Conservation (phyloP, 2,113 vertebrate species). For the Chaetodon auriga region DNA sequence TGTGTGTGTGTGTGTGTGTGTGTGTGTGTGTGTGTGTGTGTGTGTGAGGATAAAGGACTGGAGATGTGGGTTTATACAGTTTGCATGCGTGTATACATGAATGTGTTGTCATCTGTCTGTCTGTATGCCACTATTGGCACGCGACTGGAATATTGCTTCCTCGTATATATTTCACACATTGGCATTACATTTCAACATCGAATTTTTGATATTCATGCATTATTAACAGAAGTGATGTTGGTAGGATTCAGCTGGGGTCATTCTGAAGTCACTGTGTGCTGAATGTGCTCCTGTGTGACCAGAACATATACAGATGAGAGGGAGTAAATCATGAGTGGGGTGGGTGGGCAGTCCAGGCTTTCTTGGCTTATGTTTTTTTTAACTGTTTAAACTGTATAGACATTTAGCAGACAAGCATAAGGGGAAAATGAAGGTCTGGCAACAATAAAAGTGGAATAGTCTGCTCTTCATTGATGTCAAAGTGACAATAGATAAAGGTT, state of each 20-base stretch:
- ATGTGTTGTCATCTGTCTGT: conserved; percentile 30
- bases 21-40: neutral
- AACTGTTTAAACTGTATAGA: neutral
- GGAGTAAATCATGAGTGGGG: neutral
- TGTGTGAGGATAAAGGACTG: neutral
- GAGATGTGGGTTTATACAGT: conserved; percentile 3
- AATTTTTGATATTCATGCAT: conserved; percentile 20
- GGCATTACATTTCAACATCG: conserved; percentile 17
- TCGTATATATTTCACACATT: conserved; percentile 59
- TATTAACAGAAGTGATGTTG: conserved; percentile 35
- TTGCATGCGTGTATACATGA: conserved; percentile 25
- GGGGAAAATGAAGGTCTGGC: neutral
- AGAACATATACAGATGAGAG: conserved; percentile 10
- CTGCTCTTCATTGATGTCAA: neutral
- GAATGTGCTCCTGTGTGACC: neutral
- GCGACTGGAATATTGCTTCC: conserved; percentile 42
- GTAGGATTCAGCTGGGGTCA: conserved; percentile 8
- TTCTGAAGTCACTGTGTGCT: conserved; percentile 12
- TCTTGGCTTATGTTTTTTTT: neutral
- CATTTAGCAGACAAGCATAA: neutral
- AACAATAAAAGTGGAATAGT: neutral
- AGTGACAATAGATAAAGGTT: neutral
- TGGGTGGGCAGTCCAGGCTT: neutral
- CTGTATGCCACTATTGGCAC: neutral
- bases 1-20: conserved; percentile 25